Conservation (phyloP, 2,113 vertebrate species). For the Toxotes jaculatrix region DNA sequence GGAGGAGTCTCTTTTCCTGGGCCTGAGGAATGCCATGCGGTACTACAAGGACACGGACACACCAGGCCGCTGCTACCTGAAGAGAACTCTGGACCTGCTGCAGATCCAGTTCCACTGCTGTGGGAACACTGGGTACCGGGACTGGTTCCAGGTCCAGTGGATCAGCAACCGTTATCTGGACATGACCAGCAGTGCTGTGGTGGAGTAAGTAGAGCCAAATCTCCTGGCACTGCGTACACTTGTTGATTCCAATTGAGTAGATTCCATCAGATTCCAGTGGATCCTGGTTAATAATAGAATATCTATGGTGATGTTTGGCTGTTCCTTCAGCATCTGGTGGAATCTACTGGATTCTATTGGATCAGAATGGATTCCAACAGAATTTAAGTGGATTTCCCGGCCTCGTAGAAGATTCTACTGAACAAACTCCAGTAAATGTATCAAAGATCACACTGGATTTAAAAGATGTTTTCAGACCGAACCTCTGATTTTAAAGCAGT, state of each 20-base stretch:
- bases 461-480: too few relatives aligned
- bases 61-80: conserved; percentile 90
- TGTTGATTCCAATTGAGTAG: neutral
- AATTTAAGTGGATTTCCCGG: neutral
- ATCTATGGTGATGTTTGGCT: neutral
- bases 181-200: conserved; percentile 86
- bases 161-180: conserved; percentile 89
- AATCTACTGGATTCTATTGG: neutral
- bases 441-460: too few relatives aligned
- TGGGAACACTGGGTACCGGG: conserved; percentile 88
- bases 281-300: neutral
- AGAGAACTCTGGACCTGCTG: conserved; percentile 88
- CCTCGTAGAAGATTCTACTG: too few relatives aligned
- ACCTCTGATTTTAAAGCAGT: too few relatives aligned
- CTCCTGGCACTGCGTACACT: too few relatives aligned
- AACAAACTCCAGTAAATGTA: too few relatives aligned
- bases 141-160: conserved; percentile 95
- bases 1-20: conserved; percentile 87
- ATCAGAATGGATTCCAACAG: neutral
- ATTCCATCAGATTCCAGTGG: neutral
- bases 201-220: conserved; percentile 85
- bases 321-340: neutral
- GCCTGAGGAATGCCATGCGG: conserved; percentile 86
- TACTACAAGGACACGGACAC: conserved; percentile 92
- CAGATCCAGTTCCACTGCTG: conserved; percentile 92